Conservation (phyloP, 2,888 invertebrate genomes). For the Yponomeuta evonymella region DNA sequence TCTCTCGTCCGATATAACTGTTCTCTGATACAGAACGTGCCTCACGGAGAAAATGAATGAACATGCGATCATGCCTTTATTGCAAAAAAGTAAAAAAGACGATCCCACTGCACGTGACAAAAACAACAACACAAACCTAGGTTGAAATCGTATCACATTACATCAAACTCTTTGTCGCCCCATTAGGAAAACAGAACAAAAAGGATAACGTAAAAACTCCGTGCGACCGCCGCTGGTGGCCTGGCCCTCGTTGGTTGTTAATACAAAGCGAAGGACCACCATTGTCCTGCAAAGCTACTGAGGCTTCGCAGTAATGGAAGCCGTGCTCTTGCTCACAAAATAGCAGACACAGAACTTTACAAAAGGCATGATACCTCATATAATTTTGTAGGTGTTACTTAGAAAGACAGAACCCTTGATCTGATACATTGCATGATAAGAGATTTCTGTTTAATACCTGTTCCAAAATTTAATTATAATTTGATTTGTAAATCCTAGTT, state of each 20-base stretch:
- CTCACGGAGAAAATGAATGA: neutral
- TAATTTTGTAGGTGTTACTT: too few relatives aligned
- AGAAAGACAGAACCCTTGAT: too few relatives aligned
- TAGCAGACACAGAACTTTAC: neutral
- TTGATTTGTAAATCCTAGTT: too few relatives aligned
- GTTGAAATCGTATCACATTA: neutral
- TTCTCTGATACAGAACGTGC: too few relatives aligned
- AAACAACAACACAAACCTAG: neutral
- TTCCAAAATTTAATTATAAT: too few relatives aligned
- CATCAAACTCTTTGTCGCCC: neutral
- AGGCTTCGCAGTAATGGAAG: neutral
- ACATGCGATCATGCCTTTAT: neutral
- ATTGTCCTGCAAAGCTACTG: neutral
- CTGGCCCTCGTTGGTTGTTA: neutral
- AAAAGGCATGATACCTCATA: too few relatives aligned
- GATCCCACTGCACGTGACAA: neutral
- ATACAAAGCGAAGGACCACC: neutral
- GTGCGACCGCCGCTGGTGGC: neutral
- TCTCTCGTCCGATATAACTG: too few relatives aligned
- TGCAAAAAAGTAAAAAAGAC: neutral
- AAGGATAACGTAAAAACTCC: neutral
- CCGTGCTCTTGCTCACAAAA: neutral
- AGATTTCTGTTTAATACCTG: too few relatives aligned
- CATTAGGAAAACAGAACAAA: conserved; percentile 1
- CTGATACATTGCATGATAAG: too few relatives aligned